These are phyloP conservation scores for Epirrhoe tristata DNA, from an alignment of 2,888 invertebrate species.

Conservation along the genomic window DNA sequence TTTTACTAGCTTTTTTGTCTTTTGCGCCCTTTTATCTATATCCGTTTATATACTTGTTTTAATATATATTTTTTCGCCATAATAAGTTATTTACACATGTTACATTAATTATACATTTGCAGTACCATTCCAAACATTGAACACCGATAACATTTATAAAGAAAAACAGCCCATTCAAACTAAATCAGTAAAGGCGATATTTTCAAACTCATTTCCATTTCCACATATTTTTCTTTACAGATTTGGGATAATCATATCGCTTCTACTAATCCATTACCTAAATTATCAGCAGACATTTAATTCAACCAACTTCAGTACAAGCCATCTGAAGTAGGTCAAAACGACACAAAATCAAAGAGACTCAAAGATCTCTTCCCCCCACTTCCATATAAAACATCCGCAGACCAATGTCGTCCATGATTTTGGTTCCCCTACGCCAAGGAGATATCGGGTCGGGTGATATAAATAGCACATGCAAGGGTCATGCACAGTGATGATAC, in stretches of 20 bases:
- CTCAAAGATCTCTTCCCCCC: not conserved
- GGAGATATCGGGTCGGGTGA: constrained; percentile 34
- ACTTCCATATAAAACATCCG: constrained; percentile 19
- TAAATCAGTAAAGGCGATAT: constrained; percentile 16
- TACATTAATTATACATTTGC: constrained; percentile 10
- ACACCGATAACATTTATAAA: constrained; percentile 18
- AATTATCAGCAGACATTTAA: constrained; percentile 13
- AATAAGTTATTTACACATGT: constrained; percentile 14
- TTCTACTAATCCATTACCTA: constrained; percentile 12
- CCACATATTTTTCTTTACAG: not conserved
- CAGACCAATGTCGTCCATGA: constrained; percentile 32
- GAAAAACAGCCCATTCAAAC: constrained; percentile 17
- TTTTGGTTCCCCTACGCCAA: constrained; percentile 26
- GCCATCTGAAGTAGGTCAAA: constrained; percentile 3
- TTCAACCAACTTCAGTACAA: constrained; percentile 9
- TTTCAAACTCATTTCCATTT: not conserved
- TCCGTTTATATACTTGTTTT: not conserved
- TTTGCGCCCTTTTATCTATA: not conserved
- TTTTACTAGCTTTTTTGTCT: not conserved
- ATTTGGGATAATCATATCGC: not conserved
- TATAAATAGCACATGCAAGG: constrained; percentile 70
- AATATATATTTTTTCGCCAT: not conserved
- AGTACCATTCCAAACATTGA: constrained; percentile 23
- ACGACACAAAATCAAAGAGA: constrained; percentile 15
- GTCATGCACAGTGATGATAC: constrained; percentile 59